A percentile compares a stretch with the other conserved stretches of the same genome.
Evolutionary conservation across 2,797 vertebrate species (phyloP).

Genomic region (Spinus pinus): DNA sequence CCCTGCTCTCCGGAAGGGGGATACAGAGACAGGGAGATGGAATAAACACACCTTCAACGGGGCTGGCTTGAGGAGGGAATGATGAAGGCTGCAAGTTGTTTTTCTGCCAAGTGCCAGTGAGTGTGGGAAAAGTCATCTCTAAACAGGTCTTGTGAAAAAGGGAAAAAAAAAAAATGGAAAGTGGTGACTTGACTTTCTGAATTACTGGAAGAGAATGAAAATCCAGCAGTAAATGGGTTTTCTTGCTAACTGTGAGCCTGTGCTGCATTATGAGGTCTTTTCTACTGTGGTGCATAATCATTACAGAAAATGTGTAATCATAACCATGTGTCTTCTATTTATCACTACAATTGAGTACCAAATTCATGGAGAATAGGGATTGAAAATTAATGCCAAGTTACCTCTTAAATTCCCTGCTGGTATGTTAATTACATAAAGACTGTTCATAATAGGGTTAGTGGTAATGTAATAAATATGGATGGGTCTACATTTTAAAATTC

Average conservation of each 20-base stretch:
- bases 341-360: constrained; percentile 34
- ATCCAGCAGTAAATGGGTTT: background rate
- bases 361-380: constrained; percentile 33
- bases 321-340: constrained; percentile 52
- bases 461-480: constrained; percentile 60
- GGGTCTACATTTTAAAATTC: constrained; percentile 35
- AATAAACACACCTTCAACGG: constrained; percentile 37
- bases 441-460: constrained; percentile 48
- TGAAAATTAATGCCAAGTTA: constrained; percentile 55
- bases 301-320: background rate
- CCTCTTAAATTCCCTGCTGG: constrained; percentile 55
- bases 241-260: background rate
- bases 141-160: background rate
- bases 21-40: constrained; percentile 71
- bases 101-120: constrained; percentile 27
- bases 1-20: constrained; percentile 73
- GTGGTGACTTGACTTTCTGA: background rate
- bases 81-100: constrained; percentile 36
- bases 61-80: constrained; percentile 12
- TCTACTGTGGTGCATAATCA: background rate
- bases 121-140: constrained; percentile 24
- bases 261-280: background rate
- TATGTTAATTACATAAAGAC: constrained; percentile 59
- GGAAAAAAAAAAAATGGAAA: background rate
- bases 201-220: background rate